These are phyloP conservation scores for Oscarella lobularis DNA, from an alignment of 37 sponge, comb jelly and placozoan genomes.

Conservation along the genomic window DNA sequence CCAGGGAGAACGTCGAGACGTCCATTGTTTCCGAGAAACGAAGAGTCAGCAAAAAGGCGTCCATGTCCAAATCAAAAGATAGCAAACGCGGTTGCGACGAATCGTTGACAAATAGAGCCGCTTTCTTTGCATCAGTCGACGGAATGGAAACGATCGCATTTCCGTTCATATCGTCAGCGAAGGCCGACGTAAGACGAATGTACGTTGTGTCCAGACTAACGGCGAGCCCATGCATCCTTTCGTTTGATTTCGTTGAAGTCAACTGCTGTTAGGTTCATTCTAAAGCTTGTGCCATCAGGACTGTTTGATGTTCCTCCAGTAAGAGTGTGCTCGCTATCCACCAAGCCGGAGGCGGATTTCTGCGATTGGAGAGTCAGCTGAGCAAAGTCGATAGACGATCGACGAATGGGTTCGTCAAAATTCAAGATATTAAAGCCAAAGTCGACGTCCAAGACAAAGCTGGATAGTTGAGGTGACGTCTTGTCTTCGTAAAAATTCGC, in stretches of 20 bases:
- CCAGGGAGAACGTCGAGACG: constrained; percentile 19
- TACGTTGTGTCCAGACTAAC: background rate
- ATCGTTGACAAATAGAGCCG: constrained; percentile 34
- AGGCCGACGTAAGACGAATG: background rate
- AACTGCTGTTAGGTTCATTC: constrained; percentile 24
- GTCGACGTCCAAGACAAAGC: constrained; percentile 76
- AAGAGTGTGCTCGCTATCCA: constrained; percentile 9
- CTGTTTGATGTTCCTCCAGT: constrained; percentile 43
- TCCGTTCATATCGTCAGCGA: constrained; percentile 63
- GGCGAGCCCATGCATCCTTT: background rate
- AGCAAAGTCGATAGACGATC: constrained; percentile 49
- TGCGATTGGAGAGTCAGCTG: constrained; percentile 29
- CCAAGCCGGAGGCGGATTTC: background rate
- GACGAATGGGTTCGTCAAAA: constrained; percentile 77
- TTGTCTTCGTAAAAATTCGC: constrained; percentile 49
- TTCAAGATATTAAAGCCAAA: constrained; percentile 36
- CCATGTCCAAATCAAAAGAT: constrained; percentile 56
- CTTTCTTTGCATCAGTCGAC: constrained; percentile 13
- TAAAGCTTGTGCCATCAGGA: constrained; percentile 7
- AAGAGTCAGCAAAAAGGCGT: constrained; percentile 47
- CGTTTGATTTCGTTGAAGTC: constrained; percentile 47
- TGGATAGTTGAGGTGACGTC: constrained; percentile 41
- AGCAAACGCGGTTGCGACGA: constrained; percentile 37
- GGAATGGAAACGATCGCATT: constrained; percentile 31
- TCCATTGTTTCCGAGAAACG: constrained; percentile 86